Evolutionary conservation across 2,797 vertebrate genomes (phyloP), one percentile per base, ranked within the genome.

Genomic region (Gymnopithys bicolor): DNA sequence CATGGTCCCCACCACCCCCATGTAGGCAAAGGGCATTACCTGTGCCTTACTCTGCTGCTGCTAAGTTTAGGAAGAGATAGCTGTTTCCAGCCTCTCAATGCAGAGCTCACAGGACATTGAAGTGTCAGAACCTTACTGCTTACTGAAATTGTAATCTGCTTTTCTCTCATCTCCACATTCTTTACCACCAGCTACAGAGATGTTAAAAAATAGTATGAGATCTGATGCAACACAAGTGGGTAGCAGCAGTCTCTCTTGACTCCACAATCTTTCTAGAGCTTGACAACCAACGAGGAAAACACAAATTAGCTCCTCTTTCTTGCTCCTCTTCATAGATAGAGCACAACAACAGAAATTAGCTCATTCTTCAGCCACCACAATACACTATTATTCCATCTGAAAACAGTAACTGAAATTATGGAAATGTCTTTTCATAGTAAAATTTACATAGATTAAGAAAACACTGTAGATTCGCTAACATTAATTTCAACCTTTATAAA

Each of bases 201-300:
- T 52, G 74, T 73, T 93, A 91, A 96, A 95, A 91, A 95, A 87
- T 30, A 90, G 85, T 46, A 84, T 9, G 55, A 94, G 83, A 87
- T 87, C 45, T 92, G 94, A 91, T 89, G 84, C 46, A 88, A 94
- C 56, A 14, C 51, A 93, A 95, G 90, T 87, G 86, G 93, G 90
- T 90, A 95, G 93, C 86, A 91, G 90, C 77, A 90, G 48, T 93
- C 70, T 95, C 71, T 95, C 77, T 63, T 81, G 43, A 89, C 67
- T 95, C 87, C 84, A 90, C 59, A 76, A 25, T 93, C 74, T 73
- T 94, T 74, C 81, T 63, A 79, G 64, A 91, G 33, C 80, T 87
- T 93, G 95, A 90, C 86, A 95, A 67, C 63, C 92, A 94, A 39
- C 7, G 17, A 84, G 52, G 52, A 95, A 95, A 94, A 90, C 28